These are phyloP conservation scores for Mionectes macconnelli DNA, from an alignment of 2,113 vertebrate genomes.

Conservation along the genomic window DNA sequence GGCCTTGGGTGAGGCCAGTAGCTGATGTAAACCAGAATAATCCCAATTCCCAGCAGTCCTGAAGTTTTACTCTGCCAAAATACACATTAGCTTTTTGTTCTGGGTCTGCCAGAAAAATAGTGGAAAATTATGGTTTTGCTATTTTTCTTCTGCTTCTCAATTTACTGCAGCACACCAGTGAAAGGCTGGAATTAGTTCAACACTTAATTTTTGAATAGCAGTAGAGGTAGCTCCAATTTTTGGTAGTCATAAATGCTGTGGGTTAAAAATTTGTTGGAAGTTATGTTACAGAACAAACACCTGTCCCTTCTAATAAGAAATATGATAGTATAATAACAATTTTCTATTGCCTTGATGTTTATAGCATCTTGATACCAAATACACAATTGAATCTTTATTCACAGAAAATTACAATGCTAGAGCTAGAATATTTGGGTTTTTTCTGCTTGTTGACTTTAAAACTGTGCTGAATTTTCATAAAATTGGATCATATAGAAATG, in stretches of 20 bases:
- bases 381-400: background rate
- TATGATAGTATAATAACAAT: background rate
- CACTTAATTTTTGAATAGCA: background rate
- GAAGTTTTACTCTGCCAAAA: background rate
- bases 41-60: background rate
- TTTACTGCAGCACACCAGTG: background rate
- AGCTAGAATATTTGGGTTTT: background rate
- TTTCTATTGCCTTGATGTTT: background rate
- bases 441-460: background rate
- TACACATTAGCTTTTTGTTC: background rate
- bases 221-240: background rate
- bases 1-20: background rate
- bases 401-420: background rate
- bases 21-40: constrained; percentile 13
- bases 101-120: background rate
- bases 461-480: background rate
- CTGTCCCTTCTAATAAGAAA: background rate
- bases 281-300: background rate
- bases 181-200: background rate
- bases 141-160: background rate
- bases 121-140: background rate
- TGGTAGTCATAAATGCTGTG: background rate
- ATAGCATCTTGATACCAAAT: background rate
- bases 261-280: background rate
- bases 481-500: background rate